Conservation (phyloP, 2,797 vertebrate genomes). For the Petrocephalus sullivani region DNA sequence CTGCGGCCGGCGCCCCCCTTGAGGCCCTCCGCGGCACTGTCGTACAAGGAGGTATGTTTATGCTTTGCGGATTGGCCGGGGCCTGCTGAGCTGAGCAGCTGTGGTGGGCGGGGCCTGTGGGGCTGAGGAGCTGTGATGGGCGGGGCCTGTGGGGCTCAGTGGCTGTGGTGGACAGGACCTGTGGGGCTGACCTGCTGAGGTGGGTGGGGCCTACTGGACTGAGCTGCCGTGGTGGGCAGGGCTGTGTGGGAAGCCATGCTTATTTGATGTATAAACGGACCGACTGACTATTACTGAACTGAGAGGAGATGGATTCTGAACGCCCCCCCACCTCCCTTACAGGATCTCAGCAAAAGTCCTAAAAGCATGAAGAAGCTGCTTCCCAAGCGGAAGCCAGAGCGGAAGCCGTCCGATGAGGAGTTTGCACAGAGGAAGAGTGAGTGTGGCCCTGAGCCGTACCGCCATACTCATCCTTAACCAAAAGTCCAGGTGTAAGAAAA, state of each 20-base stretch:
- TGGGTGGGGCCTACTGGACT: too few species aligned
- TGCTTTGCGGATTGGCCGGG: neutral
- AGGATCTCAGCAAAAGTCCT: constrained; percentile 98
- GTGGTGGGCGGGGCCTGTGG: neutral
- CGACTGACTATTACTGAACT: too few species aligned
- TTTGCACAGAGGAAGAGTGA: constrained; percentile 93
- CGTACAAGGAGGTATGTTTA: constrained; percentile 85
- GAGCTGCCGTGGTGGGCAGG: too few species aligned
- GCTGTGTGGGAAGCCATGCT: too few species aligned
- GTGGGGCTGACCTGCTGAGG: too few species aligned
- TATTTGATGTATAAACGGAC: too few species aligned
- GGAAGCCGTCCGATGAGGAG: constrained; percentile 96
- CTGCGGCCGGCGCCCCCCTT: constrained; percentile 87
- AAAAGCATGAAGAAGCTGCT: constrained; percentile 97
- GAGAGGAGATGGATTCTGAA: too few species aligned
- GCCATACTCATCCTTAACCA: neutral
- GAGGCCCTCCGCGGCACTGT: constrained; percentile 90
- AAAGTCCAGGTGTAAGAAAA: neutral
- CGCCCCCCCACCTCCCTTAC: neutral
- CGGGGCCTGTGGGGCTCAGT: too few species aligned
- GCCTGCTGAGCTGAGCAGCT: too few species aligned
- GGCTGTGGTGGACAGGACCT: neutral
- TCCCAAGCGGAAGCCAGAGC: constrained; percentile 91
- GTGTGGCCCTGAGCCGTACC: constrained; percentile 33
- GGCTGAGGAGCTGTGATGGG: neutral